phyloP scores from a whole-genome alignment of 2,888 invertebrate species.

The Callyntrura sp. region DNA sequence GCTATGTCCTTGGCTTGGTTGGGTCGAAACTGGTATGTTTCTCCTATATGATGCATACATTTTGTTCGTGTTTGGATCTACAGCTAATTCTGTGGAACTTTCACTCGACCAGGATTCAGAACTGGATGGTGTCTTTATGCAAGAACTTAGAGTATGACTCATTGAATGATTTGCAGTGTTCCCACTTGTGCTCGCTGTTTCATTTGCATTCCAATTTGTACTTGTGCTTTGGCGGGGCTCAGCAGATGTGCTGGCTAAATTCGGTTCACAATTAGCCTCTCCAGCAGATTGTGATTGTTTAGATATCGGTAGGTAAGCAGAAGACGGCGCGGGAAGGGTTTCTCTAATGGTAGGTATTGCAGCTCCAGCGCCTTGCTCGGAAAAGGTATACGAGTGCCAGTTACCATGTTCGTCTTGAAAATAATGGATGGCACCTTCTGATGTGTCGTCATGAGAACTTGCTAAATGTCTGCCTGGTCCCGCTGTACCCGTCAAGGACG shows the following conservation, averaged over 20 bases:
- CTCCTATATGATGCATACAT: slow-evolving; percentile 80
- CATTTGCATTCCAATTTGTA: slow-evolving; percentile 71
- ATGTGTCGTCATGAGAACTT: slow-evolving; percentile 92
- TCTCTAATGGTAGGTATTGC: slow-evolving; percentile 67
- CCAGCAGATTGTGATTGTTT: slow-evolving; percentile 52
- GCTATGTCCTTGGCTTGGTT: slow-evolving; percentile 74
- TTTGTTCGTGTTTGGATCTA: slow-evolving; percentile 83
- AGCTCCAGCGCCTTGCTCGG: slow-evolving; percentile 85
- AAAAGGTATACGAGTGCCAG: slow-evolving; percentile 95
- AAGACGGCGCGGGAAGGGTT: slow-evolving; percentile 22
- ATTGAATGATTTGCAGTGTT: slow-evolving; percentile 42
- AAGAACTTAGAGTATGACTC: slow-evolving; percentile 59
- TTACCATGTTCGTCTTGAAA: slow-evolving; percentile 94
- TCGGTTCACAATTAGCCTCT: slow-evolving; percentile 58
- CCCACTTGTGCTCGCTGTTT: slow-evolving; percentile 70
- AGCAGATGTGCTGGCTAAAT: slow-evolving; percentile 23
- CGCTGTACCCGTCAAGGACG: slow-evolving; percentile 84
- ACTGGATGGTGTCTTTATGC: slow-evolving; percentile 83
- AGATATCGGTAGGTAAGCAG: slow-evolving; percentile 30
- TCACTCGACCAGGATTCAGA: slow-evolving; percentile 84
- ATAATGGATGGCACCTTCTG: slow-evolving; percentile 94
- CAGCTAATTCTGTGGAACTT: slow-evolving; percentile 82
- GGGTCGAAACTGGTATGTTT: slow-evolving; percentile 50
- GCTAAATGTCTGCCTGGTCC: slow-evolving; percentile 89
- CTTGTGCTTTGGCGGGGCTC: slow-evolving; percentile 80